Base-by-base conservation (phyloP, 92 coral and sea anemone genomes). In the Parazoanthus atlanticus region DNA sequence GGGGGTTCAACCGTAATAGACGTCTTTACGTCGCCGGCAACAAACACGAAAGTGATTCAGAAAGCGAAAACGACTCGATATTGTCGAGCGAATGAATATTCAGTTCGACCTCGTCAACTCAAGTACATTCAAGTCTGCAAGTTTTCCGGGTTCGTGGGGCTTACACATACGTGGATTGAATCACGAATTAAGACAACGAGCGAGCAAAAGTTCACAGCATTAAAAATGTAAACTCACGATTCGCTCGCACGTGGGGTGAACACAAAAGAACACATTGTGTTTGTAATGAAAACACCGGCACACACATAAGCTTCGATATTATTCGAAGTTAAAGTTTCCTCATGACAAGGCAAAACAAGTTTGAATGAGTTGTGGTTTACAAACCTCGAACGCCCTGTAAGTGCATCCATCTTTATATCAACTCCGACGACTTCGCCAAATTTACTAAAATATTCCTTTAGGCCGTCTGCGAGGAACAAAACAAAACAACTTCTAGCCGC, bases 341-440 rank as follows among this genome's bases (percentile, higher is more conserved):
- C 64, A 82, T 79, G 91, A 87, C 73, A 56, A 26, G 52, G 86
- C 67, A 81, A 73, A 88, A 82, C 64, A 87, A 64, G 83, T 81
- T 65, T 76, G 78, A 81, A 90, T 54, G 46, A 74, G 66, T 23
- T 86, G 52, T 36, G 58, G 73, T 49, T 40, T 80, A 73, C 91
- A 84, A 81, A 97, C 99, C 99, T 90, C 65, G 99, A 94, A 85
- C 99, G 94, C 41, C 94, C 95, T 12, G 99, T 95, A 46, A 95
- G 78, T 17, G 96, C 94, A 77, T 97, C 99, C 86, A 94, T 90
- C 88, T 97, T 97, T 26, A 97, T 94, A 86, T 97, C 98, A 41
- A 94, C 96, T 38, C 96, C 99, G 72, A 95, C 89, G 67, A 97
- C 96, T 69, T 97, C 99, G 56, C 99, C 99, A 85, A 89, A 97